These are phyloP conservation scores for Clitarchus hookeri DNA, from an alignment of 2,888 invertebrate species.

Conservation along the genomic window DNA sequence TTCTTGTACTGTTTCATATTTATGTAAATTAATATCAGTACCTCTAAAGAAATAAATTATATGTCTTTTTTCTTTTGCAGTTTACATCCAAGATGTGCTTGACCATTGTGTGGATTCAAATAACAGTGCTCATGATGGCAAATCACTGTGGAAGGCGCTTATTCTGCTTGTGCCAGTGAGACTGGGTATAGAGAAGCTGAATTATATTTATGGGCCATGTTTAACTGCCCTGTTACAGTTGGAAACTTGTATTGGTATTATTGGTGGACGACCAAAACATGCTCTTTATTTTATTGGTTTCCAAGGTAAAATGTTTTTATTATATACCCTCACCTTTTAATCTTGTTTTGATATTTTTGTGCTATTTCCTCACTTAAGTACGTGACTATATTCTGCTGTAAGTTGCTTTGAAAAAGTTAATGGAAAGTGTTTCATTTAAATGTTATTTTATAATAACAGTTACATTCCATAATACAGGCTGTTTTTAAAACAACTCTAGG, in stretches of 20 bases:
- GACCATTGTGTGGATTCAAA: conserved; percentile 62
- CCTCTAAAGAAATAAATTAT: too few relatives aligned
- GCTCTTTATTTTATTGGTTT: conserved; percentile 92
- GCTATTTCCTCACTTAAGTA: too few relatives aligned
- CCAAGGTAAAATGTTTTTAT: conserved; percentile 61
- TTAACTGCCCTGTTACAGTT: conserved; percentile 78
- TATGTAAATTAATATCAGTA: too few relatives aligned
- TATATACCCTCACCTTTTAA: too few relatives aligned
- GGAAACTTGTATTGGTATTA: conserved; percentile 85
- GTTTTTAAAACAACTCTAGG: too few relatives aligned
- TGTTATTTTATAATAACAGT: too few relatives aligned
- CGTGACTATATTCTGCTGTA: too few relatives aligned
- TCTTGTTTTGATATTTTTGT: too few relatives aligned
- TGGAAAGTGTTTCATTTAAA: too few relatives aligned
- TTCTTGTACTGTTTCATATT: too few relatives aligned
- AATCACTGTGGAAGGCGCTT: conserved; percentile 69
- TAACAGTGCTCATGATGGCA: conserved; percentile 43
- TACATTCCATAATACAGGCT: too few relatives aligned
- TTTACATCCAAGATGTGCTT: conserved; percentile 78
- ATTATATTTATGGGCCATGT: conserved; percentile 82
- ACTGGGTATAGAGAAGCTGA: conserved; percentile 84
- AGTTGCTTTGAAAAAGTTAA: too few relatives aligned
- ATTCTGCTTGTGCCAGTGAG: conserved; percentile 84
- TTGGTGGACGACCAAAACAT: conserved; percentile 91
- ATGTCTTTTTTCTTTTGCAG: conserved; percentile 50